These are phyloP conservation scores for Drosophila kepulauana DNA, from an alignment of 1,140 invertebrate species.

Conservation along the genomic window DNA sequence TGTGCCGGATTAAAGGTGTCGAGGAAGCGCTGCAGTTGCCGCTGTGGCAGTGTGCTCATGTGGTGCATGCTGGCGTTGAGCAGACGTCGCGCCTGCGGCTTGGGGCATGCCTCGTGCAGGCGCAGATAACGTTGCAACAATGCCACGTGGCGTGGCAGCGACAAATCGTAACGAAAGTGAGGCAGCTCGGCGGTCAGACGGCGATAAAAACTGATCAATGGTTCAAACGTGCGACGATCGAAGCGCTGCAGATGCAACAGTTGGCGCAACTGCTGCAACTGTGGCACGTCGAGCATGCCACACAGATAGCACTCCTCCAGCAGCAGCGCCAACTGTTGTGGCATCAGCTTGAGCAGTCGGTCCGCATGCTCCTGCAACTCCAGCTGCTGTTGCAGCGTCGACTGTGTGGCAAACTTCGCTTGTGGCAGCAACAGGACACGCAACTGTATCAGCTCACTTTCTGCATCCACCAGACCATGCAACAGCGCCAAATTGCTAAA, in stretches of 20 bases:
- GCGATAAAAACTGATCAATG: not conserved
- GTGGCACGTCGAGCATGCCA: not conserved
- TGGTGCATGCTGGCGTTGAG: slow-evolving; percentile 2
- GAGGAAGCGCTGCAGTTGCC: not conserved
- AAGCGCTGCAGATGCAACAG: slow-evolving; percentile 1
- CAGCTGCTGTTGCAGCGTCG: not conserved
- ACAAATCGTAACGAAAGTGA: slow-evolving; percentile 12
- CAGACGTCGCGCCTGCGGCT: slow-evolving; percentile 5
- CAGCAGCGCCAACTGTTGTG: not conserved
- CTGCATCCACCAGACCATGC: not conserved
- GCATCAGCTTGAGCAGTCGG: not conserved
- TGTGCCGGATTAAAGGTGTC: not conserved
- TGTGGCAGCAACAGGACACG: not conserved
- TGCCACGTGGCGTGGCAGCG: not conserved
- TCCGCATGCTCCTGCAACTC: not conserved
- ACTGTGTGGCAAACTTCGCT: no score
- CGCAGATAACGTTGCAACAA: not conserved
- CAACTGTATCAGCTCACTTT: not conserved
- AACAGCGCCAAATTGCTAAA: not conserved
- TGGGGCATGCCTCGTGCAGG: slow-evolving; percentile 1
- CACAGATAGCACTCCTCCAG: slow-evolving; percentile 9
- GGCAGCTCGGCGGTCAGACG: slow-evolving; percentile 2
- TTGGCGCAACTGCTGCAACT: slow-evolving; percentile 10
- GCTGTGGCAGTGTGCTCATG: slow-evolving; percentile 4
- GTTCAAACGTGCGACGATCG: not conserved